phyloP scores from a whole-genome alignment of 2,113 vertebrate species.

The Phyllopteryx taeniolatus region DNA sequence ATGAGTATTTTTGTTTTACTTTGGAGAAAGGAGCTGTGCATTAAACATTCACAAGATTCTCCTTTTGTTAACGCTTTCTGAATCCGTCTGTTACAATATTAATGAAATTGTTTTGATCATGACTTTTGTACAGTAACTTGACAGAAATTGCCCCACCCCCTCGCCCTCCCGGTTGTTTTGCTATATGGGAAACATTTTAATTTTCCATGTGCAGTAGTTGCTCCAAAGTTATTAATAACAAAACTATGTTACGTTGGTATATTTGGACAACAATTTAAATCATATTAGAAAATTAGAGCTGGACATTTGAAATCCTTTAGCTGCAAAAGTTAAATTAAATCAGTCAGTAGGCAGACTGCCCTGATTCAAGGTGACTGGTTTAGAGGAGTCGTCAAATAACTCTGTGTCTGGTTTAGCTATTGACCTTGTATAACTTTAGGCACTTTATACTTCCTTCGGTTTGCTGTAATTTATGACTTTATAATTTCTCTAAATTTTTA shows the following conservation, averaged over 20 bases:
- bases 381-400: constrained; percentile 4
- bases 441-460: not conserved
- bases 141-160: not conserved
- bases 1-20: constrained; percentile 27
- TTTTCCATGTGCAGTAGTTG: not conserved
- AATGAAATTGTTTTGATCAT: constrained; percentile 41
- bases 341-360: constrained; percentile 34
- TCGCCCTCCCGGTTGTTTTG: constrained; percentile 10
- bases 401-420: constrained; percentile 9
- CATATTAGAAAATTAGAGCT: not conserved
- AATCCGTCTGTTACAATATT: constrained; percentile 46
- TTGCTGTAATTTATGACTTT: not conserved
- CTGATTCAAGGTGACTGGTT: constrained; percentile 40
- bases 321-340: constrained; percentile 47
- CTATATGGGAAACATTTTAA: not conserved
- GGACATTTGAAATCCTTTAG: constrained; percentile 51
- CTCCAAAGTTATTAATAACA: not conserved
- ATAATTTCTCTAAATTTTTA: not conserved
- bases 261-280: no score
- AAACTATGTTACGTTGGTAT: no score
- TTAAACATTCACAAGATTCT: constrained; percentile 55
- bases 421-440: not conserved
- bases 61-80: constrained; percentile 45
- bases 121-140: constrained; percentile 19
- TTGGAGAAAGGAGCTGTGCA: constrained; percentile 32